Evolutionary conservation across 2,888 invertebrate species (phyloP).

Genomic region (Tenthredo amoena): DNA sequence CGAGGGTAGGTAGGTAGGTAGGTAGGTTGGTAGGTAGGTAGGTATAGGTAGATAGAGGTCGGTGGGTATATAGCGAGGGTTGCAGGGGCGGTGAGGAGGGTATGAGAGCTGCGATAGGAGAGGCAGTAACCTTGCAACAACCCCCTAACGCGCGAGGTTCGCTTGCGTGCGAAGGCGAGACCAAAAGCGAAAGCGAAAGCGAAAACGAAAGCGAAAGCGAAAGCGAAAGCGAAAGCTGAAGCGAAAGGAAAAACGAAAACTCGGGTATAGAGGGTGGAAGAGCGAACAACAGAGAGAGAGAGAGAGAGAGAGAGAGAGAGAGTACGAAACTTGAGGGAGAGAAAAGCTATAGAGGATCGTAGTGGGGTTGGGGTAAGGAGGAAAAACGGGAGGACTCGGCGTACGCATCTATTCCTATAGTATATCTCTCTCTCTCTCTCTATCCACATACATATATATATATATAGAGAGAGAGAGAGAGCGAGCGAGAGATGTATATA

Average conservation of each 20-base stretch:
- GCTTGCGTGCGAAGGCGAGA: conserved; percentile 34
- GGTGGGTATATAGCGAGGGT: neutral
- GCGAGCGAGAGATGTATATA: too few relatives aligned
- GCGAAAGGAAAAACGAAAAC: conserved; percentile 8
- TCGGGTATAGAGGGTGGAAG: neutral
- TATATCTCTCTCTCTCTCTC: neutral
- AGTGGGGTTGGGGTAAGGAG: conserved; percentile 57
- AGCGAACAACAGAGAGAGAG: conserved; percentile 65
- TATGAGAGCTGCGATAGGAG: conserved; percentile 44
- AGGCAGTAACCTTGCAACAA: conserved; percentile 76
- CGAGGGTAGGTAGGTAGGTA: neutral
- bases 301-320: conserved; percentile 44
- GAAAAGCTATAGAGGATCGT: conserved; percentile 56
- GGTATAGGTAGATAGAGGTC: neutral
- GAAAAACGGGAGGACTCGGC: conserved; percentile 40
- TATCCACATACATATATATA: neutral
- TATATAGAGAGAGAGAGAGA: neutral
- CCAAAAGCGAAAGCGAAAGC: conserved; percentile 36
- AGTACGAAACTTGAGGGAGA: conserved; percentile 53
- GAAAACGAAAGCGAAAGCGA: conserved; percentile 21
- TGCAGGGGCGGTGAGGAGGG: conserved; percentile 44
- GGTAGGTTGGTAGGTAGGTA: neutral
- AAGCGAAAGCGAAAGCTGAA: conserved; percentile 19
- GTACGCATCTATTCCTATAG: conserved; percentile 22
- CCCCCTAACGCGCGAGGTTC: conserved; percentile 61